Evolutionary conservation across 2,797 vertebrate genomes (phyloP), one percentile per base, ranked within the genome.

Genomic region (Anguilla pacifica): DNA sequence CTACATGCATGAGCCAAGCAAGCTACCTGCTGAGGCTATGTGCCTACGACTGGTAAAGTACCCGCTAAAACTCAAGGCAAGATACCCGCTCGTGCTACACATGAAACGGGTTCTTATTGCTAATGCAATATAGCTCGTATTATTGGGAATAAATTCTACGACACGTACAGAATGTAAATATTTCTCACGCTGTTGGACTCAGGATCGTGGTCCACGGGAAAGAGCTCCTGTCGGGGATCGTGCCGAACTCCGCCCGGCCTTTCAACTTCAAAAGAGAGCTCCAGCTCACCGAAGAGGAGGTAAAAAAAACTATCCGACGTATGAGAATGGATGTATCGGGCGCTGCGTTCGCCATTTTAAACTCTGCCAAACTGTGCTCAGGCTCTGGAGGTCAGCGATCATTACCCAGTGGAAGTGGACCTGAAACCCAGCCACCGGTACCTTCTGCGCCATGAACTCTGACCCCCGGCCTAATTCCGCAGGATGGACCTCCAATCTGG

Each of bases 351-450:
- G 7, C 9, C 0, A 7, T 7, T 53, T 55, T 3, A 22, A 64
- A 4, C 39, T 11, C 49, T 83, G 87, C 5, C 0, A 86, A 17
- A 79, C 88, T 90, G 83, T 79, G 55, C 86, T 84, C 53, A 98
- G 97, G 97, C 97, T 86, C 93, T 97, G 87, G 93, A 95, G 84
- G 95, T 97, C 89, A 98, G 97, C 19, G 97, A 98, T 88, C 97
- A 97, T 89, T 98, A 96, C 89, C 97, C 97, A 28, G 96, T 98
- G 0, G 97, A 98, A 89, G 97, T 97, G 31, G 95, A 97, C 86
- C 93, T 97, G 86, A 96, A 94, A 88, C 90, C 94, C 49, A 95
- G 91, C 74, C 94, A 95, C 13, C 94, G 92, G 55, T 94, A 95
- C 90, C 91, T 94, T 9, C 90, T 94, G 55, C 95, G 92, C 55